Evolutionary conservation across 1,140 invertebrate genomes (phyloP).

Genomic region (Parasteatoda tepidariorum): DNA sequence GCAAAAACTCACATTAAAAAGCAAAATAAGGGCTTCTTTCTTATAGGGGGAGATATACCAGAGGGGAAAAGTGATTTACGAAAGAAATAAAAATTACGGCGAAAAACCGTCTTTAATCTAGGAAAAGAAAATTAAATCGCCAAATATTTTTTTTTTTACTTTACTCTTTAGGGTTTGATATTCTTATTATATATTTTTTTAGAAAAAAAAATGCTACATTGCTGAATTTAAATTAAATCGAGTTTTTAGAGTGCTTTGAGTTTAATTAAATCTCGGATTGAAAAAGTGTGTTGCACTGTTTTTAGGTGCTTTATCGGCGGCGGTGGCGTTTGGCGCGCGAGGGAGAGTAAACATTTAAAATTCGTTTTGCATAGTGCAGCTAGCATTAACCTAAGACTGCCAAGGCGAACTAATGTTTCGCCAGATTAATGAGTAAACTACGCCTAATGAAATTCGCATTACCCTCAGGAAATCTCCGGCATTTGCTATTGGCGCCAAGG

Average conservation of each 20-base stretch:
- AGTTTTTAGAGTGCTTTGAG: conserved; percentile 50
- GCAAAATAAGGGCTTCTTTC: conserved; percentile 25
- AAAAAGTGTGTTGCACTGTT: conserved; percentile 17
- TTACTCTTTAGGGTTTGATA: background rate
- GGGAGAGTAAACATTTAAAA: conserved; percentile 54
- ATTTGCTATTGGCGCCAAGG: conserved; percentile 29
- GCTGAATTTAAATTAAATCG: conserved; percentile 57
- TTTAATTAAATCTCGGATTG: conserved; percentile 51
- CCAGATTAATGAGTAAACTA: conserved; percentile 53
- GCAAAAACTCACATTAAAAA: conserved; percentile 13
- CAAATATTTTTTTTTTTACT: conserved; percentile 11
- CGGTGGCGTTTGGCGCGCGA: background rate
- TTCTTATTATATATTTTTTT: background rate
- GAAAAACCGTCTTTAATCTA: conserved; percentile 50
- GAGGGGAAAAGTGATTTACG: conserved; percentile 25
- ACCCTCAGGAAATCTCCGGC: conserved; percentile 51
- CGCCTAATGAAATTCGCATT: conserved; percentile 58
- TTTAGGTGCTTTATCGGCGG: conserved; percentile 20
- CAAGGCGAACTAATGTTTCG: conserved; percentile 44
- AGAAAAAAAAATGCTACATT: background rate
- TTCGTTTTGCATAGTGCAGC: conserved; percentile 36
- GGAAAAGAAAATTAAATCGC: conserved; percentile 38
- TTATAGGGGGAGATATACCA: background rate
- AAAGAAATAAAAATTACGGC: conserved; percentile 45
- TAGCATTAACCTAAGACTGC: conserved; percentile 11